Evolutionary conservation across 2,797 vertebrate genomes (phyloP), one percentile per base, ranked within the genome.

Genomic region (Pogoniulus pusillus): DNA sequence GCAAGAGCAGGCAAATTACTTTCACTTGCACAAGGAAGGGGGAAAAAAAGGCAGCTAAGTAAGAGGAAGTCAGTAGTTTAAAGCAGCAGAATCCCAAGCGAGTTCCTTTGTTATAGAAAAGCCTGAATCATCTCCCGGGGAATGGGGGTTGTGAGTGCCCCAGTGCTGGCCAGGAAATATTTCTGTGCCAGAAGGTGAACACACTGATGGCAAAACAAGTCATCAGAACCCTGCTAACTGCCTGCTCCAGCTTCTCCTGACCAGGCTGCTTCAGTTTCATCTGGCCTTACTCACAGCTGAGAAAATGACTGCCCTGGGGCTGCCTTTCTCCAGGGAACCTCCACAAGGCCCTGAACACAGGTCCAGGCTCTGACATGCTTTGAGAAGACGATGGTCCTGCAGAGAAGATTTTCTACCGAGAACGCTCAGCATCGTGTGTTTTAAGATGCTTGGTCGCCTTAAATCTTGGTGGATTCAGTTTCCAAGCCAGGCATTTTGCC

Each of bases 11-110:
- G 15, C 43, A 70, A 59, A 79, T 78, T 81, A 87, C 89, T 95
- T 89, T 89, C 66, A 7, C 60, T 95, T 91, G 68, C 45, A 74
- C n/a, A 68, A 92, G 45, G 53, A 18, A 55, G 29, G 54, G 43
- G 29, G 14, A 53, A 47, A 49, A 49, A 24, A 24, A 13, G 45
- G 47, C 47, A 49, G 47, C 75, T 63, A 19, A 37, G 23, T 23
- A 84, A 90, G 49, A 88, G 60, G 82, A 91, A 93, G 77, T 22
- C 32, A 86, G 73, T 41, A 68, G 62, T 82, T 89, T 55, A 88
- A 92, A 86, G 77, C 41, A 82, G 74, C 54, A 64, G 85, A 45
- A 64, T 84, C 58, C 32, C 53, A 27, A 82, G 27, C n/a, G 57
- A 73, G 18, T 43, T 91, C 49, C 80, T 71, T 64, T 82, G 20